Conservation (phyloP, 2,888 invertebrate species). For the Acleris cristana region DNA sequence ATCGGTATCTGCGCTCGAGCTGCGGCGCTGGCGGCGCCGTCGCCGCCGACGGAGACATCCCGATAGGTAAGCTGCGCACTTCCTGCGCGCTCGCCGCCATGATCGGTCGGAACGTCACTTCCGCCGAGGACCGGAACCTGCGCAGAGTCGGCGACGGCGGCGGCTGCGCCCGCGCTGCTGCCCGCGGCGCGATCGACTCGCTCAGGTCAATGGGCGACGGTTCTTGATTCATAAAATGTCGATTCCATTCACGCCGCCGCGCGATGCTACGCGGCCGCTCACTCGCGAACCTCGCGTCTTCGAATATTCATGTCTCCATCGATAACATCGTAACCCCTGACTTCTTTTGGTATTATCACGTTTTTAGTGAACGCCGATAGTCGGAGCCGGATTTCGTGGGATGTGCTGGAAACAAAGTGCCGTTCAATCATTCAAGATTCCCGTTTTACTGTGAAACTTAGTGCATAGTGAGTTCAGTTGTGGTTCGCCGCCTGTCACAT, state of each 20-base stretch:
- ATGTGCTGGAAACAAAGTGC: slow-evolving; percentile 77
- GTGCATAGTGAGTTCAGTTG: slow-evolving; percentile 75
- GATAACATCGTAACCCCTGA: slow-evolving; percentile 83
- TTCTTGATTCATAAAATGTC: slow-evolving; percentile 83
- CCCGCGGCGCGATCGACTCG: slow-evolving; percentile 41
- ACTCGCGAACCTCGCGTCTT: slow-evolving; percentile 83
- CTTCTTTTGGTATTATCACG: slow-evolving; percentile 81
- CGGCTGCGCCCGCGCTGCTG: slow-evolving; percentile 56
- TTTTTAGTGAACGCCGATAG: slow-evolving; percentile 73
- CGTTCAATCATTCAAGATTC: slow-evolving; percentile 61
- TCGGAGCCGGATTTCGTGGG: slow-evolving; percentile 71
- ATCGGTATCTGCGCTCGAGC: slow-evolving; percentile 63
- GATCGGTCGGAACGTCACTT: slow-evolving; percentile 80
- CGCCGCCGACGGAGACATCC: slow-evolving; percentile 72
- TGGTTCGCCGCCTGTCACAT: slow-evolving; percentile 67
- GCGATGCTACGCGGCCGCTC: slow-evolving; percentile 77
- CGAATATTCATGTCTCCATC: slow-evolving; percentile 83
- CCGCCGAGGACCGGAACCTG: slow-evolving; percentile 74
- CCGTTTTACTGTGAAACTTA: slow-evolving; percentile 68
- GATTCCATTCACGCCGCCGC: slow-evolving; percentile 80
- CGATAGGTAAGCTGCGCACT: slow-evolving; percentile 83
- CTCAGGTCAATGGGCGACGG: slow-evolving; percentile 77
- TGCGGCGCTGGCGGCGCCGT: slow-evolving; percentile 56
- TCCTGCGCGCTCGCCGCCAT: slow-evolving; percentile 83
- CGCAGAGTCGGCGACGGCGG: slow-evolving; percentile 57